These are phyloP conservation scores for Sardina pilchardus DNA, from an alignment of 2,113 vertebrate genomes.

Conservation along the genomic window DNA sequence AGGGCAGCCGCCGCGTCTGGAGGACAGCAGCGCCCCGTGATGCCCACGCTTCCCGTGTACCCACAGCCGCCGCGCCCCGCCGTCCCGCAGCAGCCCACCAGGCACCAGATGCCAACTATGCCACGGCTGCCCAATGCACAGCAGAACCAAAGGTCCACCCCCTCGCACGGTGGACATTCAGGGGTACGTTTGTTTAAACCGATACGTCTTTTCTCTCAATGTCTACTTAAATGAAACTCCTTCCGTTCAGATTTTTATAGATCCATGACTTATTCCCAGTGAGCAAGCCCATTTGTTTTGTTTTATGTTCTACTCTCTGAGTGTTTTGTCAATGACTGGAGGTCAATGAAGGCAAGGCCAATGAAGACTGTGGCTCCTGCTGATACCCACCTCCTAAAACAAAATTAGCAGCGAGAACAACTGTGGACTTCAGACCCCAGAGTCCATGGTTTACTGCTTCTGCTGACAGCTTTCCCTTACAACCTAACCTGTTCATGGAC, in stretches of 20 bases:
- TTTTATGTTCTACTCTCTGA: background rate
- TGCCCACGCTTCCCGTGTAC: slow-evolving; percentile 88
- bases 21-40: slow-evolving; percentile 74
- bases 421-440: slow-evolving; percentile 47
- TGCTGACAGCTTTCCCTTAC: slow-evolving; percentile 60
- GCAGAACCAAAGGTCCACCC: slow-evolving; percentile 66
- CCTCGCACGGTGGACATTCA: slow-evolving; percentile 59
- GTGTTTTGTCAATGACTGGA: slow-evolving; percentile 45
- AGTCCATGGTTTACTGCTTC: slow-evolving; percentile 60
- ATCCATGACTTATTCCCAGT: background rate
- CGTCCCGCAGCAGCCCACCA: slow-evolving; percentile 59
- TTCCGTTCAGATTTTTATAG: too few species aligned
- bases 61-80: slow-evolving; percentile 80
- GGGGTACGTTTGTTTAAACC: slow-evolving; percentile 61
- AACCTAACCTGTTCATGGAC: background rate
- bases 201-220: background rate
- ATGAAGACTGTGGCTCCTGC: slow-evolving; percentile 65
- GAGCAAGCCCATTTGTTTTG: background rate
- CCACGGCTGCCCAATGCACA: slow-evolving; percentile 57
- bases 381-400: slow-evolving; percentile 74
- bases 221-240: too few species aligned
- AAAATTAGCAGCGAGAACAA: slow-evolving; percentile 68
- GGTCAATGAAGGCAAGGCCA: slow-evolving; percentile 71
- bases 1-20: slow-evolving; percentile 69
- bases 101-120: slow-evolving; percentile 10